These are phyloP conservation scores for Bimastos eiseni DNA, from an alignment of 2,888 invertebrate genomes.

Conservation along the genomic window DNA sequence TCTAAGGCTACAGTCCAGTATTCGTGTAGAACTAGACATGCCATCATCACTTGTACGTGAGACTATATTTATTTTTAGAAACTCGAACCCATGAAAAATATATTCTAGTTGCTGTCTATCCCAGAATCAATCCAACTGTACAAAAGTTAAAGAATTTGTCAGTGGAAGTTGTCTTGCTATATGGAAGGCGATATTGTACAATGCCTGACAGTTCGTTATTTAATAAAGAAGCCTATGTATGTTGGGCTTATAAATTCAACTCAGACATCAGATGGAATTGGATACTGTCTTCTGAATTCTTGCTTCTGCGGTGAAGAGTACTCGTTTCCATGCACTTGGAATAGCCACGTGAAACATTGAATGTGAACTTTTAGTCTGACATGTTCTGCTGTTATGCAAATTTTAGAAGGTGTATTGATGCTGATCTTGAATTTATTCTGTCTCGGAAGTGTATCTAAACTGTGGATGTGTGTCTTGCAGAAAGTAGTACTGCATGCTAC, in stretches of 20 bases:
- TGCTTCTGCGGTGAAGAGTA: neutral
- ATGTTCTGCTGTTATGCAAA: slow-evolving; percentile 6
- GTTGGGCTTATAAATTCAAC: neutral
- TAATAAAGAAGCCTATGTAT: neutral
- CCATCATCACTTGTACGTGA: neutral
- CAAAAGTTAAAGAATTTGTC: neutral
- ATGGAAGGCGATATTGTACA: neutral
- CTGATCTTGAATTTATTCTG: neutral
- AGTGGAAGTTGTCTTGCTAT: neutral
- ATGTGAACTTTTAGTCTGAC: neutral
- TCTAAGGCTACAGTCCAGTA: neutral
- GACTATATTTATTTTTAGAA: neutral
- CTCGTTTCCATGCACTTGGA: too few species aligned
- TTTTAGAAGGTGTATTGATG: neutral
- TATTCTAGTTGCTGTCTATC: neutral
- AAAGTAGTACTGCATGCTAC: neutral
- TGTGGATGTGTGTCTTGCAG: neutral
- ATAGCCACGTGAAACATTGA: neutral
- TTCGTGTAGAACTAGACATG: neutral
- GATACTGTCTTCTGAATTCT: neutral
- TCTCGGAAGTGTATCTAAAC: neutral
- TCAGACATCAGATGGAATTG: neutral
- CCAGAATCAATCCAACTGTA: neutral
- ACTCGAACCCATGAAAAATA: neutral
- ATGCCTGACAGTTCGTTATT: neutral